Conservation (phyloP, 1,140 invertebrate genomes). For the Tetranychus urticae region DNA sequence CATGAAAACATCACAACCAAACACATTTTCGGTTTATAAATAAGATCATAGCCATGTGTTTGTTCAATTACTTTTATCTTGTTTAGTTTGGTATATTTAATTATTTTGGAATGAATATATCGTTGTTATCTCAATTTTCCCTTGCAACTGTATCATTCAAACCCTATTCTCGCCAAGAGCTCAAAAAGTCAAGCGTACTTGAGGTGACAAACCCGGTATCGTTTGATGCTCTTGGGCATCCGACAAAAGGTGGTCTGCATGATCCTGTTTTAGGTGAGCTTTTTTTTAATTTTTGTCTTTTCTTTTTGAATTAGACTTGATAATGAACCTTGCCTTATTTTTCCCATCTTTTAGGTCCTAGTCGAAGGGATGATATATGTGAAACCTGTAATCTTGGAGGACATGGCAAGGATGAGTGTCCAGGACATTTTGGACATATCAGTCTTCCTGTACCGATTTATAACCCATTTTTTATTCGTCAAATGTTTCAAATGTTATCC, state of each 20-base stretch:
- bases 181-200: slow-evolving; percentile 59
- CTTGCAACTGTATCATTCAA: slow-evolving; percentile 4
- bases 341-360: slow-evolving; percentile 19
- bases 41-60: too few relatives aligned
- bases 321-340: background rate
- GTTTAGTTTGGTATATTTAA: too few relatives aligned
- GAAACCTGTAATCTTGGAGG: slow-evolving; percentile 38
- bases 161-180: slow-evolving; percentile 34
- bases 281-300: slow-evolving; percentile 5
- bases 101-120: background rate
- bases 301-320: background rate
- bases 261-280: slow-evolving; percentile 44
- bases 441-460: slow-evolving; percentile 66
- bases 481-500: slow-evolving; percentile 36
- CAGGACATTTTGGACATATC: slow-evolving; percentile 87
- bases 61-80: too few relatives aligned
- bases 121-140: background rate
- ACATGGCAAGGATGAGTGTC: slow-evolving; percentile 39
- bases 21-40: too few relatives aligned
- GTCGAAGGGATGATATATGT: slow-evolving; percentile 38
- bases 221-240: slow-evolving; percentile 62
- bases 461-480: slow-evolving; percentile 69
- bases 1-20: too few relatives aligned
- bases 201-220: slow-evolving; percentile 55
- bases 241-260: slow-evolving; percentile 56